Evolutionary conservation across 2,888 invertebrate genomes (phyloP), one percentile per base, ranked within the genome.

Genomic region (Amorpha juglandis): DNA sequence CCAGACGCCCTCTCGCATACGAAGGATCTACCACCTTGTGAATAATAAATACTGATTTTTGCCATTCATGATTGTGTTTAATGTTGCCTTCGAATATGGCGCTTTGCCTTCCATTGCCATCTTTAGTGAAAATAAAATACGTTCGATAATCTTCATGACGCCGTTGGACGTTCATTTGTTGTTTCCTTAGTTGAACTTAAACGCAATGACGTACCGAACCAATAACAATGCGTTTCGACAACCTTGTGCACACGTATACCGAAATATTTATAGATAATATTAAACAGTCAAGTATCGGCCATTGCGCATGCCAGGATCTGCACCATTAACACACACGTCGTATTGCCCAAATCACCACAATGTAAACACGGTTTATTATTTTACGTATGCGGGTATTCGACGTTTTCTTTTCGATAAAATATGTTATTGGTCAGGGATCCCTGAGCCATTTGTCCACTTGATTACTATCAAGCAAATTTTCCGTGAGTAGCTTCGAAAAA

Each of bases 271-370:
- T 72, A 70, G 62, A 69, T 69, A 71, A 72, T 74, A 72, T 72
- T 70, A 71, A 33, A 16, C 19, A 50, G 50, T 62, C 21, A 53
- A 63, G 47, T 70, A 66, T 70, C 67, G 68, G 70, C 62, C 70
- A 71, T 69, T 19, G 19, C 19, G 68, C 66, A 71, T 65, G 63
- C 64, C 68, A 70, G 65, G 64, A 71, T 69, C 58, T 65, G 67
- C 67, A 42, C 65, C 19, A 73, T 73, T 70, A 75, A 72, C 71
- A 75, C 75, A 74, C 76, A 73, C 74, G 76, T 75, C 72, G 64
- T 73, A 74, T 69, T 73, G 75, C 71, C 38, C 70, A 68, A 75
- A 73, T 68, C 67, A 71, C 67, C 66, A 66, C 69, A 70, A 72
- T 68, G 68, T 70, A 67, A 69, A 71, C 71, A 74, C 21, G 50